A percentile compares a stretch with the other conserved stretches of the same genome.
Evolutionary conservation across 2,888 invertebrate species (phyloP).

Genomic region (Drosophila monieri): DNA sequence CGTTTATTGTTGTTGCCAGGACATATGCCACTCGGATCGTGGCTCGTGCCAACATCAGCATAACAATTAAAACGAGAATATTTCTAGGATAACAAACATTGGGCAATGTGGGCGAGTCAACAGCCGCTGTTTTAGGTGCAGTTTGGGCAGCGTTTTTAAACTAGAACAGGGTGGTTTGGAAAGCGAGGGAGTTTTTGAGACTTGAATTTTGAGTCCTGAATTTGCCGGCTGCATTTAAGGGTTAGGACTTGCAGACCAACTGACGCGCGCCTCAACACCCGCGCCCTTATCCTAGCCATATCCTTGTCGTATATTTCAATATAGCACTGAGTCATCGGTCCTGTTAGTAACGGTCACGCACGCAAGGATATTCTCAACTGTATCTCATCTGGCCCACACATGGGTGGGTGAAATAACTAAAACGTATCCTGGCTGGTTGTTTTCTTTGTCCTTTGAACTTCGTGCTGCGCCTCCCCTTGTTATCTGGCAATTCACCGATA

Average conservation of each 20-base stretch:
- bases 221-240: constrained; percentile 63
- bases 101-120: constrained; percentile 64
- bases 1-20: constrained; percentile 36
- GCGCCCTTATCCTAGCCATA: constrained; percentile 27
- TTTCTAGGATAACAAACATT: constrained; percentile 61
- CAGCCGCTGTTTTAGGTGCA: constrained; percentile 40
- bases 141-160: constrained; percentile 47
- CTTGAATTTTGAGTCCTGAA: constrained; percentile 4
- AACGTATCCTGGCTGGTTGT: constrained; percentile 26
- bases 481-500: constrained; percentile 39
- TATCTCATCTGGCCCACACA: constrained; percentile 60
- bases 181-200: constrained; percentile 19
- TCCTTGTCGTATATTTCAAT: constrained; percentile 40
- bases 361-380: constrained; percentile 49
- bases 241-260: constrained; percentile 68
- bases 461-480: constrained; percentile 54
- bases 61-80: constrained; percentile 71
- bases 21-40: constrained; percentile 59
- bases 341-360: constrained; percentile 73
- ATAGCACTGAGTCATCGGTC: constrained; percentile 59
- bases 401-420: constrained; percentile 39
- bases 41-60: constrained; percentile 75
- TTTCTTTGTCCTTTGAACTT: constrained; percentile 55
- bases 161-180: constrained; percentile 65
- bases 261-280: constrained; percentile 59